These are phyloP conservation scores for Etia nguti DNA, from an alignment of 2,113 vertebrate genomes.

Conservation along the genomic window DNA sequence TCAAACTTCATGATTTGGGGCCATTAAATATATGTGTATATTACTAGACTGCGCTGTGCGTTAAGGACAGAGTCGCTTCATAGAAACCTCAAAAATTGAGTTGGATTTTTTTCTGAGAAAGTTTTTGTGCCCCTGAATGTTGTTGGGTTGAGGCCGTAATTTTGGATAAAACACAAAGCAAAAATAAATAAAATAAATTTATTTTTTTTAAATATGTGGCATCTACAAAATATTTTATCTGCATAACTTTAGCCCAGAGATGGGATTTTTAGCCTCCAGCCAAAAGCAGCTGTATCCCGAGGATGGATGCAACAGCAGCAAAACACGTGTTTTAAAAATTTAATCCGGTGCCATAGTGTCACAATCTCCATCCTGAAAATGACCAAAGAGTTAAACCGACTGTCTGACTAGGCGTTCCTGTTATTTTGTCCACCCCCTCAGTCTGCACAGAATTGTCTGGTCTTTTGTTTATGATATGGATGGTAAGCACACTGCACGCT, in stretches of 20 bases:
- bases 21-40: background rate
- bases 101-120: background rate
- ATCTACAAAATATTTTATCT: background rate
- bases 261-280: background rate
- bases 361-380: background rate
- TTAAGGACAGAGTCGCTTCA: background rate
- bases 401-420: background rate
- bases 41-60: background rate
- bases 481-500: background rate
- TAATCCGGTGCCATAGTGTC: background rate
- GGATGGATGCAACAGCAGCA: background rate
- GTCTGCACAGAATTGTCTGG: background rate
- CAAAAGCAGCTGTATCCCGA: background rate
- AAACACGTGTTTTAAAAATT: background rate
- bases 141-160: background rate
- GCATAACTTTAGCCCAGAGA: background rate
- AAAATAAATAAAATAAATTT: background rate
- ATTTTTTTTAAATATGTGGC: background rate
- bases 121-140: background rate
- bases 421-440: background rate
- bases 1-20: background rate
- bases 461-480: background rate
- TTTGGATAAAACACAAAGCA: background rate
- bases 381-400: background rate
- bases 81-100: background rate